Conservation (phyloP, 1,140 invertebrate species). For the Rhopalosiphum maidis region DNA sequence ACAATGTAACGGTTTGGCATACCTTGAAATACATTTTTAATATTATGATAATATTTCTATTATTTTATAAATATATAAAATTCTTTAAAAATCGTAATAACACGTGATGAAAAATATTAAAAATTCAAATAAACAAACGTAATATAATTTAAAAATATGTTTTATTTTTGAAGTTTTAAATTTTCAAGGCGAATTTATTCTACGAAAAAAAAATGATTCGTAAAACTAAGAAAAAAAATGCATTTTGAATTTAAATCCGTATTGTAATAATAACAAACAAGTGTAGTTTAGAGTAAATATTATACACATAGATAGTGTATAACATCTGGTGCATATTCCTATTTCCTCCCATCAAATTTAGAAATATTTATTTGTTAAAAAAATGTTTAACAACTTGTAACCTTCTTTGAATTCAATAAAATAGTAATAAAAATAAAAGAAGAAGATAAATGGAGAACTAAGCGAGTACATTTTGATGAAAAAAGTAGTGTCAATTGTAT, state of each 20-base stretch:
- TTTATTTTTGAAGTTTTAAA: not conserved
- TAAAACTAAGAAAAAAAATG: no score
- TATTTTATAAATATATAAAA: not conserved
- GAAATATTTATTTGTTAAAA: not conserved
- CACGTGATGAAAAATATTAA: not conserved
- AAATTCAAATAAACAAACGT: not conserved
- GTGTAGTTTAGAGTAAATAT: not conserved
- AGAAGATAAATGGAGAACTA: not conserved
- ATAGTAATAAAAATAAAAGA: not conserved
- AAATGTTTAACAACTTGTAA: not conserved
- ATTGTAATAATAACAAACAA: not conserved
- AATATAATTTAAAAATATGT: not conserved
- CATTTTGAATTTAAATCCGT: not conserved
- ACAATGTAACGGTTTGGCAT: not conserved
- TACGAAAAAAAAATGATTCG: no score
- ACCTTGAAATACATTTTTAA: no score
- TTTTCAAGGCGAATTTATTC: no score
- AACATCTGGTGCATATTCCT: no score
- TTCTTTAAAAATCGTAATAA: not conserved
- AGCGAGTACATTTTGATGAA: not conserved
- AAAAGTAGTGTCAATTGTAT: not conserved
- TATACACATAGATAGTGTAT: not conserved
- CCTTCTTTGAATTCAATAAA: not conserved
- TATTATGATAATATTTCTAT: no score
- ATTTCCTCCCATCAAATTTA: not conserved